Evolutionary conservation across 2,113 vertebrate species (phyloP), one percentile per base, ranked within the genome.

Genomic region (Silurus asotus): DNA sequence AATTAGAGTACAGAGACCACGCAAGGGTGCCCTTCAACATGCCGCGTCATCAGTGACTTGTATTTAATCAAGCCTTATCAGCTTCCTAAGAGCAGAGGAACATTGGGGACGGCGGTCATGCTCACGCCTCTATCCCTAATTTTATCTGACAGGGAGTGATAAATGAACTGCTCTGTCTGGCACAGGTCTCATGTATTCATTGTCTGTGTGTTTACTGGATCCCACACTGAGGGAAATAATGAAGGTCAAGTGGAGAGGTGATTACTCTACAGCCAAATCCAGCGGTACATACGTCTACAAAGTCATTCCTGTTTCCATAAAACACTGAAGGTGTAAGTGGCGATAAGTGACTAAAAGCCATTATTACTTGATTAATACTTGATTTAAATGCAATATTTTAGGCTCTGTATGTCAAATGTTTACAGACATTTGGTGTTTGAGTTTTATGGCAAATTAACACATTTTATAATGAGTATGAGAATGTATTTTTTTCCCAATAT

Each of bases 61-160:
- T 76, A 85, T 88, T 85, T 80, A 85, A 88, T 85, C 87, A 88
- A 78, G 70, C 59, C 87, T 88, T 84, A 85, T 88, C 87, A 51
- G 83, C 65, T 58, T 59, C 19, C 67, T 56, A 25, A n/a, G 83
- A 62, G 83, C 59, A 77, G 72, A 76, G 59, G 78, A 82, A 82
- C 84, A 85, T 19, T 45, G 53, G 69, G 67, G 72, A 62, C 25
- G 70, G 45, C 77, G 61, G 83, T 88, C 84, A 82, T 75, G 79
- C 79, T 78, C 79, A 49, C 19, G 14, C 83, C 78, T 77, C 51
- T 53, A 61, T 51, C 74, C 64, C 70, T 59, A 85, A 82, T 85
- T 82, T 48, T 62, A 76, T 77, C 87, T 85, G 70, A 88, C 64
- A 37, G 76, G 23, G 45, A 61, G 70, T 82, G 87, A 88, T 85